phyloP scores from a whole-genome alignment of 2,113 vertebrate species.

The Tautogolabrus adspersus region DNA sequence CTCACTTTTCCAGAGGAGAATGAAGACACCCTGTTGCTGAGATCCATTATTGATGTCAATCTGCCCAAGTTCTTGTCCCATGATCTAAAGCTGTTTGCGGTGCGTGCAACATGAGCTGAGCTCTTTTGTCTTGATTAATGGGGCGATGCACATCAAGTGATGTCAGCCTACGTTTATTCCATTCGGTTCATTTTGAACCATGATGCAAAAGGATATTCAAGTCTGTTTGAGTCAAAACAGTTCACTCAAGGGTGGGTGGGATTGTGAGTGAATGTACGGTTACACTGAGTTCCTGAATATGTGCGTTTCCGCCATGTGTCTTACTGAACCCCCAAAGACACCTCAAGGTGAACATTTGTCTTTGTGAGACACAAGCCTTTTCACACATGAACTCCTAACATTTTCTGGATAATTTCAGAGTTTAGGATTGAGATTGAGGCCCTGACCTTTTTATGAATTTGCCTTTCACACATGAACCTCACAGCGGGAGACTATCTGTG shows the following conservation, averaged over 20 bases:
- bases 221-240: conserved; percentile 31
- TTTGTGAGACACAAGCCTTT: not conserved
- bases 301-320: conserved; percentile 7
- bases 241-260: conserved; percentile 2
- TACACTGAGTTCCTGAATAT: not conserved
- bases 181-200: conserved; percentile 33
- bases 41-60: conserved; percentile 94
- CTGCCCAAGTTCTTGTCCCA: conserved; percentile 92
- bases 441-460: no score
- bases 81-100: conserved; percentile 93
- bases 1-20: conserved; percentile 90
- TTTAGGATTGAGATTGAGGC: no score
- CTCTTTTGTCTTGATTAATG: conserved; percentile 34
- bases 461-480: no score
- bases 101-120: conserved; percentile 63
- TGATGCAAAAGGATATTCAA: conserved; percentile 22
- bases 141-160: conserved; percentile 27
- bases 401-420: no score
- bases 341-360: not conserved
- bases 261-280: not conserved
- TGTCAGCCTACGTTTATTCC: conserved; percentile 49
- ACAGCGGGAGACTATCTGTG: no score
- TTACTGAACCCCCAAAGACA: not conserved
- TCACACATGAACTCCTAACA: no score
- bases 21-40: conserved; percentile 90